Percentiles rank a stretch among this genome's conserved stretches.
phyloP scores from a whole-genome alignment of 1,140 invertebrate species.

The Bombus picipes region DNA sequence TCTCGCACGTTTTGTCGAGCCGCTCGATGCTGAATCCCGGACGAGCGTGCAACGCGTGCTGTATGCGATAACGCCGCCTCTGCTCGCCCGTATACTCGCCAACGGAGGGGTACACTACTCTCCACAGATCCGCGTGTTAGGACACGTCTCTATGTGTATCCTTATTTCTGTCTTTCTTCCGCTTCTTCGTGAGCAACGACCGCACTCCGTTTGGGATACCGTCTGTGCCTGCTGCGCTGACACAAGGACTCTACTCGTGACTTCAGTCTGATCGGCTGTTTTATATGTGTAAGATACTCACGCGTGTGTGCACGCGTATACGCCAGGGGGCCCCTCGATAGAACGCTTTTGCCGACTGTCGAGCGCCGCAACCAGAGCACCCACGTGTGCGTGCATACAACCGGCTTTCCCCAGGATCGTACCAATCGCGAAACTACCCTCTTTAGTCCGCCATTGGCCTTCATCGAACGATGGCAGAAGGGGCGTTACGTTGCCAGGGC shows the following conservation, averaged over 20 bases:
- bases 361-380: conserved; percentile 3
- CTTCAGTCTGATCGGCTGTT: conserved; percentile 34
- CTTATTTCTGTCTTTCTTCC: not conserved
- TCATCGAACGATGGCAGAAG: not conserved
- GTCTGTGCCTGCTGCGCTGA: conserved; percentile 36
- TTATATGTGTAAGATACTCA: conserved; percentile 13
- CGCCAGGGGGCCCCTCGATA: conserved; percentile 32
- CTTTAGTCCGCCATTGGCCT: conserved; percentile 4
- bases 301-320: conserved; percentile 31
- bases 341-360: conserved; percentile 11
- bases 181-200: not conserved
- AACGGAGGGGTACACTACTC: not conserved
- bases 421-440: conserved; percentile 14
- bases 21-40: not conserved
- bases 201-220: conserved; percentile 13
- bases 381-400: conserved; percentile 36
- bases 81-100: not conserved
- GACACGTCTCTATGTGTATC: not conserved
- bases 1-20: not conserved
- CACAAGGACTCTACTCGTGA: conserved; percentile 55
- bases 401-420: conserved; percentile 35
- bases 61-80: not conserved
- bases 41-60: not conserved
- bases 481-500: not conserved
- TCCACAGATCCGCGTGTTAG: not conserved